Percentiles rank a stretch among this genome's conserved stretches.
Conservation (phyloP, 1,140 invertebrate genomes). For the Lysiphlebus fabarum region DNA sequence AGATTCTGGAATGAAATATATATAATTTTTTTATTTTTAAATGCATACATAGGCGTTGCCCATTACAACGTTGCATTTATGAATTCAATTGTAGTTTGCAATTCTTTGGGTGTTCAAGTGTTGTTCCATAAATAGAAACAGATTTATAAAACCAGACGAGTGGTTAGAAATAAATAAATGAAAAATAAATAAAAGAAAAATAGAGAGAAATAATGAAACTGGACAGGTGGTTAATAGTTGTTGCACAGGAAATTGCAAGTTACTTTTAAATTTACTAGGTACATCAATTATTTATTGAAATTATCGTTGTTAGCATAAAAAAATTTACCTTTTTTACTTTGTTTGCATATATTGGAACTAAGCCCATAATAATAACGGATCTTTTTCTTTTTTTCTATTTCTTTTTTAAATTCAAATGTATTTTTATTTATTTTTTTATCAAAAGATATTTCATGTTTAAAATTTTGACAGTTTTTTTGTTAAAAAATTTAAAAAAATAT, state of each 20-base stretch:
- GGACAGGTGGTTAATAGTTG: background rate
- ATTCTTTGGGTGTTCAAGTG: slow-evolving; percentile 13
- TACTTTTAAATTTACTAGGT: background rate
- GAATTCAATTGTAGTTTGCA: slow-evolving; percentile 9
- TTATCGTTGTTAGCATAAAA: slow-evolving; percentile 24
- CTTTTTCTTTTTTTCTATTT: too few species aligned
- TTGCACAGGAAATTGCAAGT: slow-evolving; percentile 15
- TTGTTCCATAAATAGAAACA: slow-evolving; percentile 16
- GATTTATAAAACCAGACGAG: slow-evolving; percentile 12
- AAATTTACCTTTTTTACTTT: slow-evolving; percentile 21
- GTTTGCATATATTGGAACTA: slow-evolving; percentile 29
- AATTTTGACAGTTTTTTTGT: too few species aligned
- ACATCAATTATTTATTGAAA: slow-evolving; percentile 28
- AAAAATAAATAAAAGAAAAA: too few species aligned
- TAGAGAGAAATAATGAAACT: background rate
- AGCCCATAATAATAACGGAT: slow-evolving; percentile 48
- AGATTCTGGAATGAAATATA: too few species aligned
- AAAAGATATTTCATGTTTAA: too few species aligned
- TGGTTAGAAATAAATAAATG: background rate
- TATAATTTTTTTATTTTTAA: too few species aligned
- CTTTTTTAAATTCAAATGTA: too few species aligned
- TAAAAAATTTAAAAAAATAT: too few species aligned
- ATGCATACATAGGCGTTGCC: background rate
- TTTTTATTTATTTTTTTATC: too few species aligned
- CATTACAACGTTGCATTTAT: background rate